Evolutionary conservation across 2,113 vertebrate species (phyloP), one percentile per base, ranked within the genome.

Genomic region (Misgurnus anguillicaudatus): DNA sequence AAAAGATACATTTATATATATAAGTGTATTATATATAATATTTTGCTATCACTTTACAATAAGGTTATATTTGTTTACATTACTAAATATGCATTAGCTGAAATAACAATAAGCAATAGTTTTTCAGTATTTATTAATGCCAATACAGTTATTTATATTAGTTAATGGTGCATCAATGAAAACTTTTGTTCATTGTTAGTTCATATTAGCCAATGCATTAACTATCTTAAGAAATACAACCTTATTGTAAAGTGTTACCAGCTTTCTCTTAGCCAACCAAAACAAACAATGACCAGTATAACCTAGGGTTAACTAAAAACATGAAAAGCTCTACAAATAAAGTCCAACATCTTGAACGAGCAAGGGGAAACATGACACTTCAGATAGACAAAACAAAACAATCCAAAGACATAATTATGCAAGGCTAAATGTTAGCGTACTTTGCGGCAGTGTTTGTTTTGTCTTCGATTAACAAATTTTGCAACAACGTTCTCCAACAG

Each of bases 341-440:
- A 47, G n/a, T 36, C 31, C 9, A 16, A 36, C 16, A 70, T 70
- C 31, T 5, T n/a, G 16, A 38, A 39, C 39, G 38, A 58, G 17
- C 16, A 7, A 58, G 38, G 9, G 31, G 17, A 57, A 57, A 41
- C 10, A 17, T 1, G 9, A 39, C 42, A 68, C n/a, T 41, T 61
- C 42, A 21, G 19, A 39, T 14, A 60, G 71, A 58, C 71, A 62
- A 62, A 62, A 61, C 72, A 62, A 62, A 74, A 3, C 21, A 76
- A 64, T 11, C 74, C 6, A 14, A 17, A 76, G 73, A 64, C 42
- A 51, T 64, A 51, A 64, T 51, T 36, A 11, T 51, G 45, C 58
- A 76, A 64, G 21, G 42, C 31, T 39, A 19, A 51, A 75, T 5
- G 5, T 19, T 51, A 2, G 14, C 13, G 19, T 64, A 5, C 24